Percentiles rank a stretch among this genome's conserved stretches.
Evolutionary conservation across 2,888 invertebrate genomes (phyloP).

Genomic region (Drosophila maculinotata): DNA sequence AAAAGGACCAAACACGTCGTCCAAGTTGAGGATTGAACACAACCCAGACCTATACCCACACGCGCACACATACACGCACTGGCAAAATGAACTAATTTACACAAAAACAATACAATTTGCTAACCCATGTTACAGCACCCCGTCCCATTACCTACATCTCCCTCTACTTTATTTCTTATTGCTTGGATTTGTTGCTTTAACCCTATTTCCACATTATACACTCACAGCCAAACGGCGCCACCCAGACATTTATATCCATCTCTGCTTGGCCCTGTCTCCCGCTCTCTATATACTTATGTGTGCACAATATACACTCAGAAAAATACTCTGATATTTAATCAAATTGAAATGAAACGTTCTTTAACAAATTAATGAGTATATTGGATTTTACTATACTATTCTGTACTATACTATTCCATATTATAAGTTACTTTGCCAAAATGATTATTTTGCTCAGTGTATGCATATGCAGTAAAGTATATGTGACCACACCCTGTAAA

Average conservation of each 20-base stretch:
- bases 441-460: slow-evolving; percentile 30
- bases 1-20: slow-evolving; percentile 81
- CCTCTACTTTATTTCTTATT: slow-evolving; percentile 34
- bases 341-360: background rate
- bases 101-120: slow-evolving; percentile 80
- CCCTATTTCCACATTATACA: slow-evolving; percentile 61
- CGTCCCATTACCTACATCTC: slow-evolving; percentile 6
- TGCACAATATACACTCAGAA: slow-evolving; percentile 28
- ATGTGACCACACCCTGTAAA: slow-evolving; percentile 74
- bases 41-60: slow-evolving; percentile 3
- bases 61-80: slow-evolving; percentile 10
- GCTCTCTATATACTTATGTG: background rate
- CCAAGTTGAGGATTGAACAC: slow-evolving; percentile 47
- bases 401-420: no score
- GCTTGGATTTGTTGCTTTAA: slow-evolving; percentile 53
- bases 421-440: no score
- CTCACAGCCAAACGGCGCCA: slow-evolving; percentile 74
- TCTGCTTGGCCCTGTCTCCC: slow-evolving; percentile 8
- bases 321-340: background rate
- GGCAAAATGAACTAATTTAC: slow-evolving; percentile 75
- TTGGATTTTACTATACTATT: no score
- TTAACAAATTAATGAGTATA: no score
- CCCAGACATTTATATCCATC: slow-evolving; percentile 72
- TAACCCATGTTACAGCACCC: slow-evolving; percentile 66
- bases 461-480: slow-evolving; percentile 21